Base-by-base conservation (phyloP, 2,113 vertebrate species). In the Oxyura jamaicensis region DNA sequence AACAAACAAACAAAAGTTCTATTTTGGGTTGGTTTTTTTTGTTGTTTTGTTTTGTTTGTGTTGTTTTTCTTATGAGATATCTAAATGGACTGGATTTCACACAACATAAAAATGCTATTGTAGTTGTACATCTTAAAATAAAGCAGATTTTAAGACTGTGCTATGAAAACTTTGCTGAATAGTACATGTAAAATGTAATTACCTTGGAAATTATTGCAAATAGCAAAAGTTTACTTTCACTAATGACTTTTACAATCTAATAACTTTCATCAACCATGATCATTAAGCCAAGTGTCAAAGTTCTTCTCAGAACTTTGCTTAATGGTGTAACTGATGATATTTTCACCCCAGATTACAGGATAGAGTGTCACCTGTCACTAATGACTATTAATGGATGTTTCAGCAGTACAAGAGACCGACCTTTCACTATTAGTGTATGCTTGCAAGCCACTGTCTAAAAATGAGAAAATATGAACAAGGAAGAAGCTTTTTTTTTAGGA, bases 151-250 rank as follows among this genome's bases (percentile, higher is more conserved):
- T 65, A 44, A 46, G 60, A 75, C 20, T 46, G 6, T 20, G 9
- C 36, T 96, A 83, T 52, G 65, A 55, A 65, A 29, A 62, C 8
- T 15, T 56, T 44, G 48, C 41, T 44, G 48, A 66, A 31, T 15
- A 25, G n/a, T 62, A 15, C 33, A 58, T 72, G 87, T 82, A 75
- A 79, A 29, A 36, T 90, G 69, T 95, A 82, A 92, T 87, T 91
- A 66, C 36, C 80, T 77, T 83, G 28, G 48, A 72, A 44, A 15
- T 39, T 58, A 44, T 36, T 44, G 31, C 65, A 79, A 91, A 74
- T 72, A 62, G 28, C 44, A 79, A 72, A 96, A 91, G 33, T 81
- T 96, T 93, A 83, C 5, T n/a, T 66, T 84, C 52, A 55, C 20
- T 92, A 73, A 74, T 82, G 42, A 88, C 50, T 94, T 93, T n/a